Conservation (phyloP, 2,888 invertebrate genomes). For the Tinea semifulvella region DNA sequence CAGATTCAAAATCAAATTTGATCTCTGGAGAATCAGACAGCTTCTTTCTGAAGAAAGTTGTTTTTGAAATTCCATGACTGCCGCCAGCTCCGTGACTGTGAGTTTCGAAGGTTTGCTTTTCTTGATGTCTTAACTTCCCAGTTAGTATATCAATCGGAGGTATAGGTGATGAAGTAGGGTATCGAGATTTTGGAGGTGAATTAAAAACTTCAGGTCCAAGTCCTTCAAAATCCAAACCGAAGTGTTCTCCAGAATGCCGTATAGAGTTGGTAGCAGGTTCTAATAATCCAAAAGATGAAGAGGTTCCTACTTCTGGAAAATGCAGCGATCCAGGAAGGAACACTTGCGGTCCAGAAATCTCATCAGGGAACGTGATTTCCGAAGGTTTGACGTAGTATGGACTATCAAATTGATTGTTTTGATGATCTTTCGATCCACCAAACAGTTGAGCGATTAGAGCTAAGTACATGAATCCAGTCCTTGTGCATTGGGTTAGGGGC, state of each 20-base stretch:
- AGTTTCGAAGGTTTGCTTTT: conserved; percentile 17
- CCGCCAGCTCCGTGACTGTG: conserved; percentile 28
- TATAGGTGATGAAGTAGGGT: not conserved
- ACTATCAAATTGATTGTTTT: conserved; percentile 14
- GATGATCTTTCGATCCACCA: conserved; percentile 54
- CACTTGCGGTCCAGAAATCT: conserved; percentile 1
- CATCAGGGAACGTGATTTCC: not conserved
- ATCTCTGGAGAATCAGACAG: conserved; percentile 20
- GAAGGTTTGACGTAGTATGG: conserved; percentile 7
- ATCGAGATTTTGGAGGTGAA: not conserved
- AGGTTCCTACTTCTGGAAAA: not conserved
- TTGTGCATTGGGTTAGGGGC: conserved; percentile 65
- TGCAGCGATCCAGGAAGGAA: not conserved
- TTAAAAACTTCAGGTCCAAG: not conserved
- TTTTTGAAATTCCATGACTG: conserved; percentile 28
- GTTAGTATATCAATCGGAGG: not conserved
- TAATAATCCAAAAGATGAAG: not conserved
- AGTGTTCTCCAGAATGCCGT: conserved; percentile 7
- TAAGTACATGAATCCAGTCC: conserved; percentile 66
- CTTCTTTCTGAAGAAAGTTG: conserved; percentile 30
- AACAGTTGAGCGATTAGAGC: conserved; percentile 65
- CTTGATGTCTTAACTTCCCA: not conserved
- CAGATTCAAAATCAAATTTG: conserved; percentile 24
- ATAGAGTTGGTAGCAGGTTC: conserved; percentile 10
- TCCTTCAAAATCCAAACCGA: not conserved